Percentiles rank a stretch among this genome's conserved stretches.
Evolutionary conservation across 2,888 invertebrate genomes (phyloP).

Genomic region (Lordiphosa andalusiaca): DNA sequence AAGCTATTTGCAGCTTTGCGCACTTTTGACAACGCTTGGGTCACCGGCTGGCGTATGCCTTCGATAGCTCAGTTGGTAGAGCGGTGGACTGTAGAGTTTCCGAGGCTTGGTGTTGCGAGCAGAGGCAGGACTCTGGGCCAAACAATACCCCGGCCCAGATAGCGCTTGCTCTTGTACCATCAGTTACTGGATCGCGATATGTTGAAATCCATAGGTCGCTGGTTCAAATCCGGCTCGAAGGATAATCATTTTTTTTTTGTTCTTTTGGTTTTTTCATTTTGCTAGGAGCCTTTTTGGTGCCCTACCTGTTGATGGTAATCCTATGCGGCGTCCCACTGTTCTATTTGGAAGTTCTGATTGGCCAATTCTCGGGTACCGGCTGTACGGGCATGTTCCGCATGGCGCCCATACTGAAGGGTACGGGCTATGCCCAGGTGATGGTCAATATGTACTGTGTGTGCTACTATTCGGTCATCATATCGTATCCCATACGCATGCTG

Average conservation of each 20-base stretch:
- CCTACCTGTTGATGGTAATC: conserved; percentile 90
- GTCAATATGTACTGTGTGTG: conserved; percentile 90
- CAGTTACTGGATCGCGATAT: conserved; percentile 43
- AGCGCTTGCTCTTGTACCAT: conserved; percentile 49
- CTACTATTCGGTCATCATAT: conserved; percentile 92
- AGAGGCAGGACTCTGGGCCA: conserved; percentile 44
- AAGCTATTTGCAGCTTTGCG: conserved; percentile 37
- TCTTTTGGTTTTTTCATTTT: conserved; percentile 5
- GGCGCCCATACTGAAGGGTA: conserved; percentile 92
- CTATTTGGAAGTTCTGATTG: conserved; percentile 92
- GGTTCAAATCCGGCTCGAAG: conserved; percentile 76
- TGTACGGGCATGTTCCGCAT: conserved; percentile 90
- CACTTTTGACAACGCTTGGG: conserved; percentile 24
- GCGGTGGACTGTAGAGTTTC: conserved; percentile 73
- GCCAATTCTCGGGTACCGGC: conserved; percentile 91
- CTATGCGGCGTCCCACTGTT: conserved; percentile 93
- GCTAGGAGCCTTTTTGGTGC: conserved; percentile 88
- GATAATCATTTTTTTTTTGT: conserved; percentile 43
- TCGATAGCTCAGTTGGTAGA: conserved; percentile 76
- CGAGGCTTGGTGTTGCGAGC: conserved; percentile 46
- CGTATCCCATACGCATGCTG: conserved; percentile 92
- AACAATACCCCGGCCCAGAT: conserved; percentile 44
- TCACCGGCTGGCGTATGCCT: conserved; percentile 42
- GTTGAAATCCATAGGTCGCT: conserved; percentile 76
- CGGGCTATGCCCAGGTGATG: conserved; percentile 90